phyloP scores from a whole-genome alignment of 2,888 invertebrate species.

The Tiphia femorata region DNA sequence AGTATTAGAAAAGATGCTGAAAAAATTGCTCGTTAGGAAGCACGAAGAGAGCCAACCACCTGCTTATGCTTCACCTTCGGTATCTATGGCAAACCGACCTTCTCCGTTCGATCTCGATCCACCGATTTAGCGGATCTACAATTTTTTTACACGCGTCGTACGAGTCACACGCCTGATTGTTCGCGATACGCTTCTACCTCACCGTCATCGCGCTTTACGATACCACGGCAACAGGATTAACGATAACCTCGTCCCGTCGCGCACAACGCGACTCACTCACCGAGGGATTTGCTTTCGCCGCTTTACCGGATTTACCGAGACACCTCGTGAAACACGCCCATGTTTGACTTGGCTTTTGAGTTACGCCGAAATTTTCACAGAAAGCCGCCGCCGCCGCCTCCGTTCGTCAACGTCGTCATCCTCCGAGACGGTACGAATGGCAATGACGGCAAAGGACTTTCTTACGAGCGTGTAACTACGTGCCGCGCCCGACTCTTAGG shows the following conservation, averaged over 20 bases:
- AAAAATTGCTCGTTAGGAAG: no score
- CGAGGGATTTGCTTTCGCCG: conserved; percentile 48
- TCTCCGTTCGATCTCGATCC: no score
- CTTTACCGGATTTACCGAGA: conserved; percentile 61
- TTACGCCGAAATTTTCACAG: conserved; percentile 66
- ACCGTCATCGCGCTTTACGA: no score
- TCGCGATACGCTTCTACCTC: no score
- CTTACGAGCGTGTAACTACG: conserved; percentile 39
- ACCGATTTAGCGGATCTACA: no score
- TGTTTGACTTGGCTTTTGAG: conserved; percentile 67
- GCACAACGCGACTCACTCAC: conserved; percentile 42
- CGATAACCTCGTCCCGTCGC: not conserved
- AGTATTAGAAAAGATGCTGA: no score
- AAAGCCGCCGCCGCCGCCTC: conserved; percentile 50
- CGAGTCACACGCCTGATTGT: no score
- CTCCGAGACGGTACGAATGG: conserved; percentile 28
- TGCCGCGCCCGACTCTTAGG: conserved; percentile 38
- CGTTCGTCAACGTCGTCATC: conserved; percentile 31
- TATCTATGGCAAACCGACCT: no score
- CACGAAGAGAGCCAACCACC: no score
- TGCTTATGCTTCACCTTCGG: no score
- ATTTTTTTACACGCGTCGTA: no score
- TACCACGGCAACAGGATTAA: no score
- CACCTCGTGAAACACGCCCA: conserved; percentile 63
- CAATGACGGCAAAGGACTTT: conserved; percentile 19